Base-by-base conservation (phyloP, 2,888 invertebrate species). In the Aleiodes alternator region DNA sequence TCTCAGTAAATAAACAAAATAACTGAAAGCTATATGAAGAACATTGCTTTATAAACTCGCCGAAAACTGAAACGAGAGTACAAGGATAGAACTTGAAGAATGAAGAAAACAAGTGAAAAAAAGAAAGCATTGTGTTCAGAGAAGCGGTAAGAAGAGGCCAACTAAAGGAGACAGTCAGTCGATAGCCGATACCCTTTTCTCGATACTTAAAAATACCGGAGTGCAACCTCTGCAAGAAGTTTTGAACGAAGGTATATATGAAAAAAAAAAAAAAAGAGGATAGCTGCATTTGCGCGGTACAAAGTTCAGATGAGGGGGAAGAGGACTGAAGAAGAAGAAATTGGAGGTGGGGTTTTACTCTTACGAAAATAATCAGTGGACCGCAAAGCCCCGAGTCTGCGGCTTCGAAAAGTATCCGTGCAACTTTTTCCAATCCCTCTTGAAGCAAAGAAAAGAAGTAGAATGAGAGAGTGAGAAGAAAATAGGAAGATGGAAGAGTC, bases 291-390 rank as follows among this genome's bases (percentile, higher is more conserved):
- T 70, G 74, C 61, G 76, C 68, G 71, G 59, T 55, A 55, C 71
- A 31, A 76, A 72, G 71, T 76, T 72, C 59, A 59, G 69, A n/a
- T 50, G 23, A 23, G 23, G 23, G 23, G 23, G 23, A 2, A 23
- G 23, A 23, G 23, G 23, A 23, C 1, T 23, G 51, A 29, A 69
- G 51, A 66, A 72, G 59, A 16, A 59, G 51, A 43, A 70, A 66
- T 68, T 51, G 50, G 48, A 55, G 64, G 51, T 53, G 43, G 64
- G 34, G 69, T 75, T 68, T 70, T 43, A 69, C 64, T 75, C 75
- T 69, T 73, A 78, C 73, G 80, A 80, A 82, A 84, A 83, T 82
- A 84, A 84, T 83, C 83, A 82, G 80, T 77, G 79, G 80, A 81
- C 82, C 83, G 74, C 81, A 78, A 82, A 81, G 76, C 77, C 78